phyloP scores from a whole-genome alignment of 2,888 invertebrate genomes.

The Lasioglossum zephyrum region DNA sequence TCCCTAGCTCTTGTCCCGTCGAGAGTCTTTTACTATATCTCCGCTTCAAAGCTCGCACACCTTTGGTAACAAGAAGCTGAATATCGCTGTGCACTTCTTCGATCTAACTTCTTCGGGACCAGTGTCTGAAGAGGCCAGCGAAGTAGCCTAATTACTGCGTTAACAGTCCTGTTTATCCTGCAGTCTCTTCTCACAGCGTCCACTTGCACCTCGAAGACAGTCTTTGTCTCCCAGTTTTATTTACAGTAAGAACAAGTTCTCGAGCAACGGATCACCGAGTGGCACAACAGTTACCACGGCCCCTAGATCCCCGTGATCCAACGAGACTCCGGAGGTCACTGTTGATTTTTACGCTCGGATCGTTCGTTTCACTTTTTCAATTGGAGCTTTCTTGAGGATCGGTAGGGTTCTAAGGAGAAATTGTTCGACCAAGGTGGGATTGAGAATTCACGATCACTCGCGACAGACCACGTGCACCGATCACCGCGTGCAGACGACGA shows the following conservation, averaged over 20 bases:
- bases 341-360: not conserved
- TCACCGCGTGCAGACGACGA: constrained; percentile 58
- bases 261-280: not conserved
- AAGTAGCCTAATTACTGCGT: not conserved
- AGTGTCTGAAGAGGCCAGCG: not conserved
- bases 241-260: constrained; percentile 20
- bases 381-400: not conserved
- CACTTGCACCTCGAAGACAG: not conserved
- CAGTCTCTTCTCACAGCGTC: not conserved
- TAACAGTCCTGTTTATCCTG: not conserved
- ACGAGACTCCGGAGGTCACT: not conserved
- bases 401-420: not conserved
- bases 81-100: not conserved
- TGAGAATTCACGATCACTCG: constrained; percentile 4
- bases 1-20: not conserved
- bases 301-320: not conserved
- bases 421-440: not conserved
- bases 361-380: constrained; percentile 8
- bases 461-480: constrained; percentile 60
- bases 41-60: not conserved
- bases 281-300: not conserved
- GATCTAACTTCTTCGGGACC: not conserved
- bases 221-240: not conserved
- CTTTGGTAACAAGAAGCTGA: not conserved
- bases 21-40: not conserved